These are phyloP conservation scores for Aegotheles bennettii DNA, from an alignment of 2,113 vertebrate genomes.

Conservation along the genomic window DNA sequence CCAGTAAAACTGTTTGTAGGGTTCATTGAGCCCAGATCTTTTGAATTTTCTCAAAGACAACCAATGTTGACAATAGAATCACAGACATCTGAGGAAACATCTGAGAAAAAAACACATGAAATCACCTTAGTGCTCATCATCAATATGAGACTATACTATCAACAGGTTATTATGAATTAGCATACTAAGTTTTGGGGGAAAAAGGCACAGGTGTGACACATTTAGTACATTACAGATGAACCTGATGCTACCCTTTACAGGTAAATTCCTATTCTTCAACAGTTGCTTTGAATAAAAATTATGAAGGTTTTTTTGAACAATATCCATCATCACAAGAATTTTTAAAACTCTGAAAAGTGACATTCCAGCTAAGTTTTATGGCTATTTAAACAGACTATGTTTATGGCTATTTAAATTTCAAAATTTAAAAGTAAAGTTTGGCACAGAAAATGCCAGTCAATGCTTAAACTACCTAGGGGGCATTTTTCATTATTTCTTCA, in stretches of 20 bases:
- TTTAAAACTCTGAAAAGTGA: background rate
- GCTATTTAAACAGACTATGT: background rate
- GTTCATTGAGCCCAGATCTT: background rate
- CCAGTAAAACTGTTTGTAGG: background rate
- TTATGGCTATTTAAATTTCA: background rate
- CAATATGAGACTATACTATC: background rate
- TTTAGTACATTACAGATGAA: background rate
- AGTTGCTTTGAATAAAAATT: background rate
- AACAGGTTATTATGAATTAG: background rate
- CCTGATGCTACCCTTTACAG: background rate
- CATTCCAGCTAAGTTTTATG: background rate
- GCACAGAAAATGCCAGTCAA: background rate
- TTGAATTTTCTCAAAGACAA: background rate
- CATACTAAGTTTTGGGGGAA: fast-evolving
- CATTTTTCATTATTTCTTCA: background rate
- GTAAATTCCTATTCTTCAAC: background rate
- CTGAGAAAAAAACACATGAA: background rate
- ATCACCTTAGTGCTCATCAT: background rate
- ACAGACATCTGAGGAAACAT: too few relatives aligned
- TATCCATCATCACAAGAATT: background rate
- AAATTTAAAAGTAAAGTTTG: background rate
- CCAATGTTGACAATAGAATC: background rate
- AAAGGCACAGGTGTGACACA: background rate
- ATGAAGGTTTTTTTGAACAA: background rate
- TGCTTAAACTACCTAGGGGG: background rate